These are phyloP conservation scores for Zele albiditarsus DNA, from an alignment of 2,888 invertebrate genomes.

Conservation along the genomic window DNA sequence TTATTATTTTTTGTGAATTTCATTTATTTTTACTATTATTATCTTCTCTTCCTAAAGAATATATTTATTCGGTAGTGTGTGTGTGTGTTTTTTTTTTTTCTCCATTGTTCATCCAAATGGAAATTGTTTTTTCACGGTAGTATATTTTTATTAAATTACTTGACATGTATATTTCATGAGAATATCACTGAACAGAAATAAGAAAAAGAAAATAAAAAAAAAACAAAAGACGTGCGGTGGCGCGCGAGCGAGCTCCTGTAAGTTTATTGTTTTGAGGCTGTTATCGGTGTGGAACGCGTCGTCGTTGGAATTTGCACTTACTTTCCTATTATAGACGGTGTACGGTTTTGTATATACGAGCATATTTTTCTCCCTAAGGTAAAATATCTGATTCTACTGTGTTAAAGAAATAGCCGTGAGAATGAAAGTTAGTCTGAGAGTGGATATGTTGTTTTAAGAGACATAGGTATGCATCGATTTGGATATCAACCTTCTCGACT, in stretches of 20 bases:
- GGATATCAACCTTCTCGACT: neutral
- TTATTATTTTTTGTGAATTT: neutral
- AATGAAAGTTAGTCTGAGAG: neutral
- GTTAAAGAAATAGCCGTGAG: conserved; percentile 11
- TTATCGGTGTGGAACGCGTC: conserved; percentile 12
- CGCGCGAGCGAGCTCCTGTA: neutral
- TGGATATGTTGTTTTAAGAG: neutral
- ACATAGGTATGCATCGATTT: conserved; percentile 11
- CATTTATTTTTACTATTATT: neutral
- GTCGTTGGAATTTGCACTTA: conserved; percentile 4
- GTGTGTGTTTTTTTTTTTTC: neutral
- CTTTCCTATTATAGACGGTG: conserved; percentile 11
- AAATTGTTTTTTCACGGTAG: neutral
- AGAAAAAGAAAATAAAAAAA: neutral
- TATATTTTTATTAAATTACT: conserved; percentile 5
- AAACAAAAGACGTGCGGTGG: neutral
- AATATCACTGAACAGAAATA: conserved; percentile 2
- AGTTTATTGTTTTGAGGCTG: conserved; percentile 8
- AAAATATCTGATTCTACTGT: conserved; percentile 4
- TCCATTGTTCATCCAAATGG: neutral
- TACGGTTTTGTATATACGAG: neutral
- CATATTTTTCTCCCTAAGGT: conserved; percentile 1
- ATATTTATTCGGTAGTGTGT: neutral
- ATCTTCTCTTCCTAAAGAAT: neutral
- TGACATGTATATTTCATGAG: conserved; percentile 13